These are phyloP conservation scores for Pollenia griseotomentosa DNA, from an alignment of 2,888 invertebrate species.

Conservation along the genomic window DNA sequence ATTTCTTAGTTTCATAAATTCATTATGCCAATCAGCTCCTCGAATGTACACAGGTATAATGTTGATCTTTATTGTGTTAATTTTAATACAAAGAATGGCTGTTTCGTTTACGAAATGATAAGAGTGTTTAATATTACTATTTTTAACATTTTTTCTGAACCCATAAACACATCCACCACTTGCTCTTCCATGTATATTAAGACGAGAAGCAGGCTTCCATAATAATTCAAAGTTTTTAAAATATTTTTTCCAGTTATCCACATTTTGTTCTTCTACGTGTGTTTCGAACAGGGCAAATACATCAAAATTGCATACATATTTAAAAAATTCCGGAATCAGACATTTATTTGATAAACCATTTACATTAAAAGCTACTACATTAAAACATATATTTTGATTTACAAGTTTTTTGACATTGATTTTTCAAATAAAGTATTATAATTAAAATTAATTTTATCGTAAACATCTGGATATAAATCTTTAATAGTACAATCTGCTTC, in stretches of 20 bases:
- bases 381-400: not conserved
- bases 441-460: not conserved
- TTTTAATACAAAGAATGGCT: not conserved
- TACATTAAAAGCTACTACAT: not conserved
- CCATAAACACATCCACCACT: conserved; percentile 1
- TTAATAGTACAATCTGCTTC: not conserved
- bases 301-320: not conserved
- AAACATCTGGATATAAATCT: not conserved
- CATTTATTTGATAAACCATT: not conserved
- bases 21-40: not conserved
- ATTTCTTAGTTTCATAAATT: not conserved
- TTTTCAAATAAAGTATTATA: not conserved
- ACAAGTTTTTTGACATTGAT: not conserved
- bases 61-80: not conserved
- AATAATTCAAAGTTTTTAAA: not conserved
- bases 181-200: not conserved
- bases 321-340: not conserved
- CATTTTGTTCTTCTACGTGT: not conserved
- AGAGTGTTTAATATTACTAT: not conserved
- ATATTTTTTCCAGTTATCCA: not conserved
- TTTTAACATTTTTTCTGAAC: not conserved
- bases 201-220: not conserved
- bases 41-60: not conserved
- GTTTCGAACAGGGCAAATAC: not conserved
- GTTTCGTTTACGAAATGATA: not conserved